These are phyloP conservation scores for Aricia artaxerxes DNA, from an alignment of 2,888 invertebrate species.

Conservation along the genomic window DNA sequence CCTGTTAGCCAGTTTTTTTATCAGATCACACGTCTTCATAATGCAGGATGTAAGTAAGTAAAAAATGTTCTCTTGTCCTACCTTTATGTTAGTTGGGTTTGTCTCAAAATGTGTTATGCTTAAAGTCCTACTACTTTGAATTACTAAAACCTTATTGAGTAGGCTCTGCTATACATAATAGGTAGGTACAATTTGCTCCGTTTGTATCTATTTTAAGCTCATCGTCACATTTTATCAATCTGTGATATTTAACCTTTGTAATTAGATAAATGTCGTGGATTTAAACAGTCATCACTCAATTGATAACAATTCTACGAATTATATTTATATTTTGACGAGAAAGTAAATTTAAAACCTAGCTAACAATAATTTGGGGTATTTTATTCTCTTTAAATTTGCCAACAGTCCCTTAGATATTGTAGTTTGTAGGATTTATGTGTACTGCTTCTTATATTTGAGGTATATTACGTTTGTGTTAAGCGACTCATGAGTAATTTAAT, in stretches of 20 bases:
- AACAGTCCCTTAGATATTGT: neutral
- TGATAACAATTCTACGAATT: neutral
- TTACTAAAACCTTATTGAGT: neutral
- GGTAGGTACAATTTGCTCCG: neutral
- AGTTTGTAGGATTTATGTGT: too few species aligned
- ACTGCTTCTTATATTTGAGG: too few species aligned
- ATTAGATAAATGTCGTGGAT: neutral
- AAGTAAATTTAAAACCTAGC: neutral
- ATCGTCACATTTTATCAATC: neutral
- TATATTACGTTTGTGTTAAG: neutral
- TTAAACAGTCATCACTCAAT: neutral
- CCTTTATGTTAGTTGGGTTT: too few species aligned
- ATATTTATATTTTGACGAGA: neutral
- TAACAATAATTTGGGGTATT: neutral
- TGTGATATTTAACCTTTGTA: constrained; percentile 10
- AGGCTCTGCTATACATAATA: neutral
- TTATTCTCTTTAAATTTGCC: neutral
- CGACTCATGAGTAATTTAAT: neutral
- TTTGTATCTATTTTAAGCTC: neutral
- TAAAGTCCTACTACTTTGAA: neutral
- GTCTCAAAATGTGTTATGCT: too few species aligned
- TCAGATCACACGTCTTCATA: too few species aligned
- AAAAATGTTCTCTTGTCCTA: too few species aligned
- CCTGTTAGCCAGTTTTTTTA: too few species aligned
- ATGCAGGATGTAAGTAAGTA: too few species aligned